phyloP scores from a whole-genome alignment of 1,140 invertebrate genomes.

The Zaprionus davidi region DNA sequence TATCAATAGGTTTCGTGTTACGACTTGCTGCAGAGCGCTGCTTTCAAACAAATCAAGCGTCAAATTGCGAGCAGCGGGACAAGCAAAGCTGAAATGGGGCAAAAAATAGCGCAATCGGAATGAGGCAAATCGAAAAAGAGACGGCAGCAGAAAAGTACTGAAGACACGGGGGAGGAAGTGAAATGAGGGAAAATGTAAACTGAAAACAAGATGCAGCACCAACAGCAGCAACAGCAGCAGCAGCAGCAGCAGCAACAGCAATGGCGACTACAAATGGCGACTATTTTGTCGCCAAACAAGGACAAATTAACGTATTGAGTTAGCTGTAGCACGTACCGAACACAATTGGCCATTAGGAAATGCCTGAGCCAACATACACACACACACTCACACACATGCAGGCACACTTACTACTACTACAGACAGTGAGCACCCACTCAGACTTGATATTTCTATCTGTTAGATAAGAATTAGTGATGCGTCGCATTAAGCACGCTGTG shows the following conservation, averaged over 20 bases:
- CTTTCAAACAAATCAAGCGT: constrained; percentile 37
- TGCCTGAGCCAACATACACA: constrained; percentile 37
- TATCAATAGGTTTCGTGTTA: constrained; percentile 7
- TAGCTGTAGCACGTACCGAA: constrained; percentile 53
- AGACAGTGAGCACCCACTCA: constrained; percentile 1
- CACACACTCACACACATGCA: neutral
- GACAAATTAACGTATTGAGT: constrained; percentile 60
- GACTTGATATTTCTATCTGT: constrained; percentile 45
- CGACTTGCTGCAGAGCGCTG: neutral
- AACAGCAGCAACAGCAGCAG: neutral
- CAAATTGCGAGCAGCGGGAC: constrained; percentile 13
- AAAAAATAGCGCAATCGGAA: constrained; percentile 6
- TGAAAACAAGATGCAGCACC: constrained; percentile 36
- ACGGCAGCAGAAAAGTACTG: neutral
- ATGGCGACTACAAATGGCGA: constrained; percentile 43
- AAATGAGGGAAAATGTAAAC: constrained; percentile 30
- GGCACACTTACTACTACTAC: neutral
- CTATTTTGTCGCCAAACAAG: constrained; percentile 57
- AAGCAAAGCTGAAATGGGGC: neutral
- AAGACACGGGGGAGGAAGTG: neutral
- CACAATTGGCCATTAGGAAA: constrained; percentile 57
- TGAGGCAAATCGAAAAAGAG: neutral
- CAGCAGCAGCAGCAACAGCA: neutral
- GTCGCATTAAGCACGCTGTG: neutral
- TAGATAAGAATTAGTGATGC: constrained; percentile 11